These are phyloP conservation scores for Calephelis nemesis DNA, from an alignment of 1,140 invertebrate genomes.

Conservation along the genomic window DNA sequence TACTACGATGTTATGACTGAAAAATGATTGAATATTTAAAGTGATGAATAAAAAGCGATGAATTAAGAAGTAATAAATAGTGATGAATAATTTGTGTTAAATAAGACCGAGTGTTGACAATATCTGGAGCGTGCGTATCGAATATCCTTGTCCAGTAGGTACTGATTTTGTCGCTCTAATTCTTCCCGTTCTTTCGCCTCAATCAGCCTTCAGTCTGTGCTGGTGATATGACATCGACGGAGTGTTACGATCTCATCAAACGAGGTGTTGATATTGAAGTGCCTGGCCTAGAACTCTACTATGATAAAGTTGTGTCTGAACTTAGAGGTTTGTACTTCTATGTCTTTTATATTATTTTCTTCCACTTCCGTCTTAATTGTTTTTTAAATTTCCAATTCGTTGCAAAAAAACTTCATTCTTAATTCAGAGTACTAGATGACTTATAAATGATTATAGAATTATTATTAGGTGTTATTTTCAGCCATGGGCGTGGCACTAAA, in stretches of 20 bases:
- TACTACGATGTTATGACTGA: constrained; percentile 11
- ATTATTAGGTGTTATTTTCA: too few species aligned
- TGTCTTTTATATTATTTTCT: constrained; percentile 2
- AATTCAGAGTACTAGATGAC: too few species aligned
- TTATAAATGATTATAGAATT: too few species aligned
- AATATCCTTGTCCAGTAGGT: constrained; percentile 69
- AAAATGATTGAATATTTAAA: neutral
- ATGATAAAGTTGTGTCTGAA: constrained; percentile 79
- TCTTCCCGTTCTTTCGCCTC: constrained; percentile 59
- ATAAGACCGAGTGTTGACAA: constrained; percentile 60
- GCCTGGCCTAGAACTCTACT: constrained; percentile 77
- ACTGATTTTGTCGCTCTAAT: constrained; percentile 74
- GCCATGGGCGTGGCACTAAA: too few species aligned
- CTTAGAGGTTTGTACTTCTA: constrained; percentile 71
- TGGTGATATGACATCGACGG: constrained; percentile 74
- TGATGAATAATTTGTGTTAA: constrained; percentile 38
- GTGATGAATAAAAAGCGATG: neutral
- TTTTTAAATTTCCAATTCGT: neutral
- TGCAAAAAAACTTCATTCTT: too few species aligned
- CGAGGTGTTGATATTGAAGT: constrained; percentile 71
- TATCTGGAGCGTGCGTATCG: constrained; percentile 70
- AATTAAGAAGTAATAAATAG: constrained; percentile 11
- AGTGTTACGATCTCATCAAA: constrained; percentile 75
- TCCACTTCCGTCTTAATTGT: neutral
- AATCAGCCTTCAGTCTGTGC: constrained; percentile 49